phyloP scores from a whole-genome alignment of 2,888 invertebrate genomes.

The Phorcus lineatus region DNA sequence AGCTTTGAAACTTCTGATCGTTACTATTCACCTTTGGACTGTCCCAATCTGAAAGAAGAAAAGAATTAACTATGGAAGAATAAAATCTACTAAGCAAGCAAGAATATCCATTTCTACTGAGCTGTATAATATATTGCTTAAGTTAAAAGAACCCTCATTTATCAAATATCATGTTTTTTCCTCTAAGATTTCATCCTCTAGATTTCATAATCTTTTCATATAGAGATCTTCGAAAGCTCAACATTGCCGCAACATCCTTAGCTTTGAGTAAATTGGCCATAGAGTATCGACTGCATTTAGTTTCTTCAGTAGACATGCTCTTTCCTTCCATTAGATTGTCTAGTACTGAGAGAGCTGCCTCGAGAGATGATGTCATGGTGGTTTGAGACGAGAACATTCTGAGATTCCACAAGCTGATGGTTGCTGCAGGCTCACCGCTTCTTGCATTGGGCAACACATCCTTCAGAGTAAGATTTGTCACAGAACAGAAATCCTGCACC shows the following conservation, averaged over 20 bases:
- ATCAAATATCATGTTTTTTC: background rate
- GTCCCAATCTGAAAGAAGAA: too few species aligned
- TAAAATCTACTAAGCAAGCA: too few species aligned
- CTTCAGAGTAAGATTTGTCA: background rate
- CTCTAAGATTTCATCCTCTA: background rate
- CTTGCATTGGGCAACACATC: background rate
- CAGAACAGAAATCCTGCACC: background rate
- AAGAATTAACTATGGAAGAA: too few species aligned
- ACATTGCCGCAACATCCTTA: slow-evolving; percentile 64
- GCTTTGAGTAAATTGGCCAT: slow-evolving; percentile 58
- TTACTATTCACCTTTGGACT: too few species aligned
- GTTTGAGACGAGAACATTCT: slow-evolving; percentile 62
- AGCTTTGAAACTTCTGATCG: too few species aligned
- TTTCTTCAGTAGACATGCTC: background rate
- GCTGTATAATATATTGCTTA: too few species aligned
- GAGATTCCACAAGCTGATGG: slow-evolving; percentile 62
- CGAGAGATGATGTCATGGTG: slow-evolving; percentile 63
- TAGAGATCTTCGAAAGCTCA: slow-evolving; percentile 57
- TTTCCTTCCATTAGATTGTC: background rate
- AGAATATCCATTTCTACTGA: too few species aligned
- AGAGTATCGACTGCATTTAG: slow-evolving; percentile 40
- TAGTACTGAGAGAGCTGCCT: slow-evolving; percentile 40
- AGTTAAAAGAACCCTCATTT: background rate
- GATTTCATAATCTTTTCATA: slow-evolving; percentile 41
- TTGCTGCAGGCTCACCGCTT: background rate